Percentiles rank a stretch among this genome's conserved stretches.
Conservation (phyloP, 2,113 vertebrate species). For the Phocoena sinus region DNA sequence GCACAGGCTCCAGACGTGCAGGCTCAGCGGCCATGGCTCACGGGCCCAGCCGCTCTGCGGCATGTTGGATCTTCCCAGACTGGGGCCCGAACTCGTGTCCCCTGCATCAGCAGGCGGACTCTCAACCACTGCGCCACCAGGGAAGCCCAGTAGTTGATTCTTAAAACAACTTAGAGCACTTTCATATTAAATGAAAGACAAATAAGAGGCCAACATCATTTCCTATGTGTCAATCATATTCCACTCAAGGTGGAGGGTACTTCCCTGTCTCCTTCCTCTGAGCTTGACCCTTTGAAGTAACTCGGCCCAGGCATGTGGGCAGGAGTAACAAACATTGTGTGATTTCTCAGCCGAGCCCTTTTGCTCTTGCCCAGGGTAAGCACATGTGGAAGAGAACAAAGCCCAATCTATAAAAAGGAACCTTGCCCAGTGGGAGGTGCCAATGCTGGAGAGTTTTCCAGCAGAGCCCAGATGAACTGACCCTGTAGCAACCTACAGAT, state of each 20-base stretch:
- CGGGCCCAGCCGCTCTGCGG: fast-evolving
- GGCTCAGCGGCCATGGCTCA: no score
- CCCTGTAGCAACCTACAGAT: background rate
- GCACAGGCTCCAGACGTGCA: no score
- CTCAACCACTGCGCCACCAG: no score
- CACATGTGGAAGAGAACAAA: background rate
- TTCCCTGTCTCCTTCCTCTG: background rate
- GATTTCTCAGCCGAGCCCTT: background rate
- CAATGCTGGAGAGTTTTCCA: background rate
- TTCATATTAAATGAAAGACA: background rate
- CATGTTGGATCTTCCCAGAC: no score
- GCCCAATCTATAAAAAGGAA: background rate
- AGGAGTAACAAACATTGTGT: background rate
- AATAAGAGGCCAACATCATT: background rate
- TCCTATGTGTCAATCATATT: background rate
- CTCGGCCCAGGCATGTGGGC: background rate
- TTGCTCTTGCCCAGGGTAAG: background rate
- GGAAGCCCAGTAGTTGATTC: background rate
- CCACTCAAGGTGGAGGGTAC: background rate
- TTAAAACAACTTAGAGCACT: background rate
- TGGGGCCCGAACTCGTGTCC: no score
- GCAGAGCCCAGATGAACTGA: background rate
- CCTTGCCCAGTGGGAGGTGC: background rate
- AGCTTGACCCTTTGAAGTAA: background rate
- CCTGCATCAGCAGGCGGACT: no score